phyloP scores from a whole-genome alignment of 2,888 invertebrate species.

The Patella depressa region DNA sequence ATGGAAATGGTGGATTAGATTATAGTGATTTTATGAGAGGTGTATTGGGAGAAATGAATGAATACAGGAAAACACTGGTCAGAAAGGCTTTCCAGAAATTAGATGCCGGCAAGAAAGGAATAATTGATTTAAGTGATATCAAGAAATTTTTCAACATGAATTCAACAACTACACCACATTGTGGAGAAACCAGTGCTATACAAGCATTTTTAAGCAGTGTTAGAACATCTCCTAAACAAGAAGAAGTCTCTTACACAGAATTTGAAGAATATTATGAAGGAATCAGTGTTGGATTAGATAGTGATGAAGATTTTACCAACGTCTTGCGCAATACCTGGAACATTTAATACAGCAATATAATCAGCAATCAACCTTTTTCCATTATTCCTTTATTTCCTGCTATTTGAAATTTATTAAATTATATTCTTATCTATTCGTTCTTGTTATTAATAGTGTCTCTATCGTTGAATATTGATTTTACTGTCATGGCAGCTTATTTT shows the following conservation, averaged over 20 bases:
- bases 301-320: constrained; percentile 65
- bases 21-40: constrained; percentile 64
- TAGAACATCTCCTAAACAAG: constrained; percentile 47
- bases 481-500: too few species aligned
- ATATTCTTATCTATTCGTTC: too few species aligned
- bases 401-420: too few species aligned
- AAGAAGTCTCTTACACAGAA: constrained; percentile 60
- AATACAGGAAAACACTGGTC: constrained; percentile 64
- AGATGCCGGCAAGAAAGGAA: constrained; percentile 62
- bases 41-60: constrained; percentile 67
- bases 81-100: constrained; percentile 69
- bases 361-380: too few species aligned
- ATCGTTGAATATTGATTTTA: too few species aligned
- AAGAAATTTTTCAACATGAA: constrained; percentile 67
- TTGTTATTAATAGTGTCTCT: too few species aligned
- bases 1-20: constrained; percentile 58
- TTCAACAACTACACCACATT: constrained; percentile 32
- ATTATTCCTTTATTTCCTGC: too few species aligned
- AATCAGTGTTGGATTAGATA: constrained; percentile 60
- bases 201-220: constrained; percentile 62
- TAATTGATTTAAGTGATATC: constrained; percentile 59
- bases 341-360: constrained; percentile 40
- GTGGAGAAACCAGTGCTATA: constrained; percentile 41
- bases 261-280: constrained; percentile 71
- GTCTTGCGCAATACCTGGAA: constrained; percentile 67